Conservation (phyloP, 2,113 vertebrate genomes). For the Cisticola juncidis region DNA sequence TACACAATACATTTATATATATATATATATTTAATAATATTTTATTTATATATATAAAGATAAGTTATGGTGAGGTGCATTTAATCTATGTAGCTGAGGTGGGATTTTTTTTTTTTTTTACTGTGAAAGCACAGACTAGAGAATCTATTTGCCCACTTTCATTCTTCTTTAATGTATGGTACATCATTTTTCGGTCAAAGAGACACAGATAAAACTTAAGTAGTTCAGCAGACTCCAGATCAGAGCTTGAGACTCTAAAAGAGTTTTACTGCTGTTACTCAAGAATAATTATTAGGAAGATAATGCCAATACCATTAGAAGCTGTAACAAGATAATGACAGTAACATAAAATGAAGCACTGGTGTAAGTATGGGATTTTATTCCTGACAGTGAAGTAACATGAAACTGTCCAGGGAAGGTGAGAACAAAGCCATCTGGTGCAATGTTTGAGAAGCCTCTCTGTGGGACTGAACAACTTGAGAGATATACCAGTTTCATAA, state of each 20-base stretch:
- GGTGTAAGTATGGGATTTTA: not conserved
- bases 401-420: not conserved
- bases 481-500: not conserved
- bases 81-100: not conserved
- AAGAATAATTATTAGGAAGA: constrained; percentile 23
- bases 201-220: not conserved
- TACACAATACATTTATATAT: not conserved
- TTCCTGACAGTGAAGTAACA: not conserved
- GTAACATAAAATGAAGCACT: constrained; percentile 2
- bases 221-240: constrained; percentile 1
- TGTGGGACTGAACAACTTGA: not conserved
- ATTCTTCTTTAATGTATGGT: constrained; percentile 1
- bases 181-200: not conserved
- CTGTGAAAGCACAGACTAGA: not conserved
- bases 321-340: constrained; percentile 3
- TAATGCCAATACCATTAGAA: constrained; percentile 16
- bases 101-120: not conserved
- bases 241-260: not conserved
- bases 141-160: not conserved
- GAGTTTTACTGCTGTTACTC: not conserved
- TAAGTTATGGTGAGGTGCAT: not conserved
- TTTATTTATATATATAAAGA: not conserved
- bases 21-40: not conserved
- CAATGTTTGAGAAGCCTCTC: not conserved
- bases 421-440: constrained; percentile 3